These are phyloP conservation scores for Mungos mungo DNA, from an alignment of 2,113 vertebrate species.

Conservation along the genomic window DNA sequence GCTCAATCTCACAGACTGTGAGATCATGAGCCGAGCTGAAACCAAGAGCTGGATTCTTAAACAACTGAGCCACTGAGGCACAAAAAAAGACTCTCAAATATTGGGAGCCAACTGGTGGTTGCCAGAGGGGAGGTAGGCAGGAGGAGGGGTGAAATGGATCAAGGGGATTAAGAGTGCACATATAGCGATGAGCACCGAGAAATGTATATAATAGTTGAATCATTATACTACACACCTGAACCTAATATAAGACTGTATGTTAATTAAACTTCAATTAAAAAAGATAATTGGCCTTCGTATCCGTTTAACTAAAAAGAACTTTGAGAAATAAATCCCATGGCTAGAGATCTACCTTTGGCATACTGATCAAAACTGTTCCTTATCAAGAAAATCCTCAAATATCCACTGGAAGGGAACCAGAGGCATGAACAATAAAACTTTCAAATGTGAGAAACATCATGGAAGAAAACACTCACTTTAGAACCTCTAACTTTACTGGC, in stretches of 20 bases:
- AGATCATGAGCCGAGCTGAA: too few species aligned
- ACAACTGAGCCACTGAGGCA: too few species aligned
- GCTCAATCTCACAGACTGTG: too few species aligned
- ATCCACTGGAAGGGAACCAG: not conserved
- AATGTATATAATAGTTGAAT: not conserved
- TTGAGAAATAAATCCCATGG: not conserved
- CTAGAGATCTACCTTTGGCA: not conserved
- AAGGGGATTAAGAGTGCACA: not conserved
- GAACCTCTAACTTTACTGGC: not conserved
- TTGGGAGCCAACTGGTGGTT: not conserved
- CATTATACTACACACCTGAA: not conserved
- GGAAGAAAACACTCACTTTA: slow-evolving; percentile 10
- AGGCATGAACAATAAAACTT: not conserved
- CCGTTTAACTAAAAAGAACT: slow-evolving; percentile 5
- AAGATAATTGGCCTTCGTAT: not conserved
- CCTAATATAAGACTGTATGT: not conserved
- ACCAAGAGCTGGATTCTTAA: too few species aligned
- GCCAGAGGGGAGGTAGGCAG: not conserved
- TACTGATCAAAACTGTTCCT: not conserved
- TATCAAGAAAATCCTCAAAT: not conserved
- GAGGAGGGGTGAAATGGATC: not conserved
- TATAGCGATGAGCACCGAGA: not conserved
- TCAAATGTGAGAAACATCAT: not conserved
- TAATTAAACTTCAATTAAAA: not conserved
- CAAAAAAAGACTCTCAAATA: not conserved